phyloP scores from a whole-genome alignment of 2,113 vertebrate species.

The Hypomesus transpacificus region DNA sequence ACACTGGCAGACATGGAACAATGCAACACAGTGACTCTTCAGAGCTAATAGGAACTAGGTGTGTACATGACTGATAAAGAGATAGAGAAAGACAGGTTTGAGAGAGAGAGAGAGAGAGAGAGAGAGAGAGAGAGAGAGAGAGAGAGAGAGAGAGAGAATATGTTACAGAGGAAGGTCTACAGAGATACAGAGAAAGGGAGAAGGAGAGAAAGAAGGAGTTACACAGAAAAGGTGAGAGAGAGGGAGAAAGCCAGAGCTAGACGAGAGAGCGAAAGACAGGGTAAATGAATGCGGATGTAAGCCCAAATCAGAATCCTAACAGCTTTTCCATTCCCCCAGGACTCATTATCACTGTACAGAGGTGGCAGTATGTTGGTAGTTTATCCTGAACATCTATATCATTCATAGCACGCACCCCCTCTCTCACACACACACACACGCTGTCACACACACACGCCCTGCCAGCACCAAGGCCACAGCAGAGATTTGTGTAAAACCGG shows the following conservation, averaged over 20 bases:
- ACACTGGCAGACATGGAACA: not conserved
- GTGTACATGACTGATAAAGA: not conserved
- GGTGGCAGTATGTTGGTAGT: too few species aligned
- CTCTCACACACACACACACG: conserved; percentile 13
- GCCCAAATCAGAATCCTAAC: too few species aligned
- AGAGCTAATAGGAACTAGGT: not conserved
- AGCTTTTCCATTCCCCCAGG: too few species aligned
- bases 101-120: too few species aligned
- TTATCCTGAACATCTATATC: too few species aligned
- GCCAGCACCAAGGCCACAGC: not conserved
- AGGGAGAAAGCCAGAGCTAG: not conserved
- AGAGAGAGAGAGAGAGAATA: not conserved
- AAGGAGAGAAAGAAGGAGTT: not conserved
- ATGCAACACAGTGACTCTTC: not conserved
- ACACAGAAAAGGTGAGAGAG: not conserved
- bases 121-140: not conserved
- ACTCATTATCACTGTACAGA: too few species aligned
- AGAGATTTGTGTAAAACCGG: not conserved
- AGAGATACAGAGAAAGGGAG: not conserved
- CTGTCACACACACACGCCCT: conserved; percentile 13
- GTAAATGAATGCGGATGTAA: not conserved
- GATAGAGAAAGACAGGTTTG: not conserved
- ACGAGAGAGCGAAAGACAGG: not conserved
- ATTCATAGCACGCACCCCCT: not conserved
- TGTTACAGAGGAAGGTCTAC: not conserved